Conservation (phyloP, 2,797 vertebrate species). For the Anomalospiza imberbis region DNA sequence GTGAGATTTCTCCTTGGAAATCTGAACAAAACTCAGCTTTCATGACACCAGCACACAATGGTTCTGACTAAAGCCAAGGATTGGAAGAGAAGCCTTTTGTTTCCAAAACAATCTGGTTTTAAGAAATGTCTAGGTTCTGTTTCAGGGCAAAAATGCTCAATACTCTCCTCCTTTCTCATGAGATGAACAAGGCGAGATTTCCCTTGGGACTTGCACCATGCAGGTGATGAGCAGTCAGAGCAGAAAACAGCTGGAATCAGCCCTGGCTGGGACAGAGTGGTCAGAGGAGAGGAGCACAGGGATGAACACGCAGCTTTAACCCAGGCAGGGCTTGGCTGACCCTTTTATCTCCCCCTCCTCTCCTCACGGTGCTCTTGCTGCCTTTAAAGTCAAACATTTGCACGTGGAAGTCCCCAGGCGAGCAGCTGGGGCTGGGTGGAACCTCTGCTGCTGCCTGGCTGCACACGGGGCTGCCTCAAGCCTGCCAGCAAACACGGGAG, state of each 20-base stretch:
- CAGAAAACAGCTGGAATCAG: background rate
- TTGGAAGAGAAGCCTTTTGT: background rate
- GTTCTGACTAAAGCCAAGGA: background rate
- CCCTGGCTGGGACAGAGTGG: background rate
- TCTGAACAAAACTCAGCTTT: background rate
- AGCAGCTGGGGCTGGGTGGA: background rate
- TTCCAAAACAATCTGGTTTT: background rate
- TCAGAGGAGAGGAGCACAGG: background rate
- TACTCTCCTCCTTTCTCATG: background rate
- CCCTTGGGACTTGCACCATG: background rate
- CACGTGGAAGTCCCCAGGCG: background rate
- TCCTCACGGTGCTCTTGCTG: accelerated
- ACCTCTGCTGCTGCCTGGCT: background rate
- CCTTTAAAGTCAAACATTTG: background rate
- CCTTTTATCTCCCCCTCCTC: background rate
- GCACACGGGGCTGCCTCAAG: background rate
- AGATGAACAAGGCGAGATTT: background rate
- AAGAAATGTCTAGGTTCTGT: background rate
- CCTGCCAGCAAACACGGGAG: background rate
- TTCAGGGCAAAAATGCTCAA: background rate
- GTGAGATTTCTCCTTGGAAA: background rate
- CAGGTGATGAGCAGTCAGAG: background rate
- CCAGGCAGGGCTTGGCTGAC: background rate
- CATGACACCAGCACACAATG: background rate
- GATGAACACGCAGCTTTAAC: background rate